Base-by-base conservation (phyloP, 2,113 vertebrate species). In the Bufo gargarizans region DNA sequence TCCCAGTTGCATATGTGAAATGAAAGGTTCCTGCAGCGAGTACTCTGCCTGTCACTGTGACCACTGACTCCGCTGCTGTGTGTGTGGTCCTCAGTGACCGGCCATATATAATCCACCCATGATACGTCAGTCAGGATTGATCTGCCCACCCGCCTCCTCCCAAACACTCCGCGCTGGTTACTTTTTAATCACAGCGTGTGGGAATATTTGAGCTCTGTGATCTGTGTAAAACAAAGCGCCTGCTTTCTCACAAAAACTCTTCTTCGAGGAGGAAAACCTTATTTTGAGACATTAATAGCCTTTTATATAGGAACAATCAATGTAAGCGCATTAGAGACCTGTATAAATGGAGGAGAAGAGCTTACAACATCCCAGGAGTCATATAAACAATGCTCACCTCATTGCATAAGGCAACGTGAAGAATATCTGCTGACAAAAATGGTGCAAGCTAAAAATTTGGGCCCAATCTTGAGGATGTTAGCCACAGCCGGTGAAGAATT, bases 81-180 rank as follows among this genome's bases (percentile, higher is more conserved):
- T 84, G 82, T 84, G 82, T 84, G 82, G 82, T 84, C 82, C 82
- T 53, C 82, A 43, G 63, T 69, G 81, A 84, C 16, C n/a, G 12
- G 78, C 63, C 63, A 84, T 69, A 84, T 84, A 71, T 84, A 84
- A 84, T 84, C 82, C 82, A 55, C 49, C 82, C 82, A 84, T 84
- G 65, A 84, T 84, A 69, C 49, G 49, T 84, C 82, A 84, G 82
- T 84, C 82, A 84, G 82, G 82, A 84, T 84, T 71, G 82, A 84
- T 84, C 82, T 50, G 82, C 19, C 63, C 63, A 33, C 33, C 33
- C 33, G 33, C 50, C 63, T 17, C 82, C 63, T 49, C 17, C 20
- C 71, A 71, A 47, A 69, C 82, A 50, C n/a, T 50, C 22, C 22
- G 17, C 19, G 10, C 50, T 22, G n/a, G 63, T 84, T 71, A 71